Evolutionary conservation across 2,113 vertebrate genomes (phyloP).

Genomic region (Stomatorhinus ivindoensis): DNA sequence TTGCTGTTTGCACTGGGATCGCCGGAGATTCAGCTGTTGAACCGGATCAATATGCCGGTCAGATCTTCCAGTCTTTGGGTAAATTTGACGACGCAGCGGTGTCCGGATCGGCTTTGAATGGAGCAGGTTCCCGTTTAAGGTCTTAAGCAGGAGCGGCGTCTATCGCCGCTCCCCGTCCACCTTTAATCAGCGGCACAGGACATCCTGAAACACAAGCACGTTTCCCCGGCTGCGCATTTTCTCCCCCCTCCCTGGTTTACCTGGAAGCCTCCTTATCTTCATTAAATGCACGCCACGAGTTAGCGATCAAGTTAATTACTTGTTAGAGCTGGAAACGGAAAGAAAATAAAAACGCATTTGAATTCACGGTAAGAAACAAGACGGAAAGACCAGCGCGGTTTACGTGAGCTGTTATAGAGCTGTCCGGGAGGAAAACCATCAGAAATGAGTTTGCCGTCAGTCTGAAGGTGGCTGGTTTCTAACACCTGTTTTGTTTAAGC

Average conservation of each 20-base stretch:
- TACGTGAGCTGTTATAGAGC: neutral
- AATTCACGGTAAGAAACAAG: neutral
- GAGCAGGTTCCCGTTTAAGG: constrained; percentile 15
- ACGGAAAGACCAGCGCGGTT: neutral
- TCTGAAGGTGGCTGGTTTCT: neutral
- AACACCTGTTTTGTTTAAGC: neutral
- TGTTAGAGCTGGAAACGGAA: constrained; percentile 1
- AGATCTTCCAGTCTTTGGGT: constrained; percentile 33
- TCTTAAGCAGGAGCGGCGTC: constrained; percentile 20
- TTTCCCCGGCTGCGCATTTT: constrained; percentile 29
- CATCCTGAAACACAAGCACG: constrained; percentile 33
- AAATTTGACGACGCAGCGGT: constrained; percentile 28
- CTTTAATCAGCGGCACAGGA: constrained; percentile 25
- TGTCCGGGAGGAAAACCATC: neutral
- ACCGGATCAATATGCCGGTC: constrained; percentile 38
- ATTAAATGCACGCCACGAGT: constrained; percentile 29
- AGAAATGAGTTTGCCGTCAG: neutral
- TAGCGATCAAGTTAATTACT: constrained; percentile 24
- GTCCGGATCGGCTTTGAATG: constrained; percentile 21
- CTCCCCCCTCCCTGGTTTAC: neutral
- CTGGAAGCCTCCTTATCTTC: constrained; percentile 16
- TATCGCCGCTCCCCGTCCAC: constrained; percentile 32
- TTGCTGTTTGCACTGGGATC: constrained; percentile 26
- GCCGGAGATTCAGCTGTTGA: constrained; percentile 27
- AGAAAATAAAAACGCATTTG: constrained; percentile 8